Evolutionary conservation across 2,888 invertebrate species (phyloP).

Genomic region (Platycheirus rosarum): DNA sequence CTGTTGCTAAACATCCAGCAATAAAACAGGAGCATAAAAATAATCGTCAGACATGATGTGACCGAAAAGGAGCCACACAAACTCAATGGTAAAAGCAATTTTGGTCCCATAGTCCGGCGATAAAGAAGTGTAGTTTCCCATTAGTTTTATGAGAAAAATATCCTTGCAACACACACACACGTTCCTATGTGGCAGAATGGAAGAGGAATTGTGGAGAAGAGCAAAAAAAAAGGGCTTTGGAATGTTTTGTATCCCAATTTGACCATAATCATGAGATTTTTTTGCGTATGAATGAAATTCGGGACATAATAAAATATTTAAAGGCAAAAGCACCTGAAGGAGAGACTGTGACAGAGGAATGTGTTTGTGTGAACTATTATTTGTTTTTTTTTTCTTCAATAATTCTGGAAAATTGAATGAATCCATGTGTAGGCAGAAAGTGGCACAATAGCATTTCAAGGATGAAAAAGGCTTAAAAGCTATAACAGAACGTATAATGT

Average conservation of each 20-base stretch:
- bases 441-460: too few species aligned
- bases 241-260: conserved; percentile 56
- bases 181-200: too few species aligned
- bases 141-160: conserved; percentile 65
- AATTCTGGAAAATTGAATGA: too few species aligned
- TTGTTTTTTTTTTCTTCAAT: neutral
- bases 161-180: conserved; percentile 36
- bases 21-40: conserved; percentile 68
- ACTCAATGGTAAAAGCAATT: conserved; percentile 52
- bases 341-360: conserved; percentile 18
- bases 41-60: conserved; percentile 68
- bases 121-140: conserved; percentile 68
- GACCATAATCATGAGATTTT: conserved; percentile 38
- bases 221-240: conserved; percentile 16
- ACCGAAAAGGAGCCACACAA: conserved; percentile 39
- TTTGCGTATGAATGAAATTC: conserved; percentile 58
- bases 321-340: conserved; percentile 66
- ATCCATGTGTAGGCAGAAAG: too few species aligned
- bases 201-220: neutral
- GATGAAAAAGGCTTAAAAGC: too few species aligned
- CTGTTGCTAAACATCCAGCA: conserved; percentile 63
- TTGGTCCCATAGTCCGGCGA: conserved; percentile 55
- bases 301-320: conserved; percentile 67
- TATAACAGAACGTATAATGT: too few species aligned
- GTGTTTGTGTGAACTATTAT: neutral